Conservation (phyloP, 2,888 invertebrate genomes). For the Palloptera scutellata region DNA sequence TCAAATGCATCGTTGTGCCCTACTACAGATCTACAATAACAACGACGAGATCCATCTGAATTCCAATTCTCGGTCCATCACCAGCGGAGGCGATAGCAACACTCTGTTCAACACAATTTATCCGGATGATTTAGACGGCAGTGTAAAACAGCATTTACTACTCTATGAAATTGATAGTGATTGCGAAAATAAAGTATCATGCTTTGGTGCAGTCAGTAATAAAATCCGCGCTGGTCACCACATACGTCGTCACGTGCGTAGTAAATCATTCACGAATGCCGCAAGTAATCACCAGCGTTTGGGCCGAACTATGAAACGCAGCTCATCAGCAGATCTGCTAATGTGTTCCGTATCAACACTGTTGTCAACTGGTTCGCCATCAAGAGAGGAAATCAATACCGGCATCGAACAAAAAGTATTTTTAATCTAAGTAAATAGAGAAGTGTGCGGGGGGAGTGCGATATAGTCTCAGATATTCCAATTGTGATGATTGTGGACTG, state of each 20-base stretch:
- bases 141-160: conserved; percentile 28
- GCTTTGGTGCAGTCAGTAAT: conserved; percentile 55
- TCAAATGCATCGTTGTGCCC: conserved; percentile 28
- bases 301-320: conserved; percentile 48
- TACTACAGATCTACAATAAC: conserved; percentile 28
- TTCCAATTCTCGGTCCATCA: not conserved
- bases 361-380: not conserved
- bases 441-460: not conserved
- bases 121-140: not conserved
- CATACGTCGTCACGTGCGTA: conserved; percentile 51
- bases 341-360: conserved; percentile 42
- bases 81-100: conserved; percentile 14
- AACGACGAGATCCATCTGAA: not conserved
- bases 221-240: conserved; percentile 21
- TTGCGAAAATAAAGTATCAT: conserved; percentile 51
- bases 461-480: conserved; percentile 5
- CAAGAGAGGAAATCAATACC: not conserved
- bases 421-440: conserved; percentile 9
- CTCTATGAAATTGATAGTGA: conserved; percentile 48
- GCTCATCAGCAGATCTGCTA: conserved; percentile 60
- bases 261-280: conserved; percentile 58
- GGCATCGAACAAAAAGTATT: conserved; percentile 11
- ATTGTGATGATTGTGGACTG: not conserved
- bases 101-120: not conserved
- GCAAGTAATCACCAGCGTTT: conserved; percentile 34